Conservation (phyloP, 2,888 invertebrate genomes). For the Drosophila algonquin region DNA sequence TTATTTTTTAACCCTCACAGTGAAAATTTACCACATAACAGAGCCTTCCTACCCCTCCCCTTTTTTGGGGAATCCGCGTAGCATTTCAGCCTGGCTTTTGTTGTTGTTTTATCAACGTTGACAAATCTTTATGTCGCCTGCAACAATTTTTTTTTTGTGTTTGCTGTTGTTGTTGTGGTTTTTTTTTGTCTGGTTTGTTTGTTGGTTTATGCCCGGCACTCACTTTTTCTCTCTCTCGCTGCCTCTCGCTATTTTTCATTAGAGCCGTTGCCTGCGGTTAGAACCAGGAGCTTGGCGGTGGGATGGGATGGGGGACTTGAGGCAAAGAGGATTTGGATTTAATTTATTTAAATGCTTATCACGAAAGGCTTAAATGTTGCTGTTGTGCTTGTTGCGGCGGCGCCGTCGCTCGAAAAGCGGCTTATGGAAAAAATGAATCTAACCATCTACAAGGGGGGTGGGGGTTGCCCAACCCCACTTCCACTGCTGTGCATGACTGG, state of each 20-base stretch:
- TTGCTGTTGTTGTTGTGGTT: conserved; percentile 17
- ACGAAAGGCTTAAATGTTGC: conserved; percentile 79
- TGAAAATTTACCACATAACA: conserved; percentile 43
- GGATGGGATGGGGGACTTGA: neutral
- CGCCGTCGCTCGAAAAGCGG: conserved; percentile 71
- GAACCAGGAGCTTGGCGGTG: conserved; percentile 2
- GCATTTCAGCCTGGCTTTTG: conserved; percentile 53
- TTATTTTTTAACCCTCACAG: conserved; percentile 15
- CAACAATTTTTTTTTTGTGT: conserved; percentile 52
- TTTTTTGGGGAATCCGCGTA: conserved; percentile 24
- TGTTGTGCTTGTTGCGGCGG: conserved; percentile 75
- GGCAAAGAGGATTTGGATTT: conserved; percentile 72
- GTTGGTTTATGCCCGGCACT: conserved; percentile 57
- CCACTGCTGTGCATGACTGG: conserved; percentile 9
- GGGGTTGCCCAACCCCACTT: neutral
- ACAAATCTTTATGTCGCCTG: conserved; percentile 78
- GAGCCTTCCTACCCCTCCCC: conserved; percentile 12
- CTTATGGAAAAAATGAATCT: conserved; percentile 57
- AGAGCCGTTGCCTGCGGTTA: conserved; percentile 65
- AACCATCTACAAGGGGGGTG: conserved; percentile 14
- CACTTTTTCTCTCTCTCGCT: neutral
- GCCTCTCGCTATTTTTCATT: conserved; percentile 70
- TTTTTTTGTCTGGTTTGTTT: conserved; percentile 9
- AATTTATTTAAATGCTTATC: conserved; percentile 81
- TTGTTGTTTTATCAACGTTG: conserved; percentile 75